These are phyloP conservation scores for Ceratina australensis DNA, from an alignment of 1,140 invertebrate species.

Conservation along the genomic window DNA sequence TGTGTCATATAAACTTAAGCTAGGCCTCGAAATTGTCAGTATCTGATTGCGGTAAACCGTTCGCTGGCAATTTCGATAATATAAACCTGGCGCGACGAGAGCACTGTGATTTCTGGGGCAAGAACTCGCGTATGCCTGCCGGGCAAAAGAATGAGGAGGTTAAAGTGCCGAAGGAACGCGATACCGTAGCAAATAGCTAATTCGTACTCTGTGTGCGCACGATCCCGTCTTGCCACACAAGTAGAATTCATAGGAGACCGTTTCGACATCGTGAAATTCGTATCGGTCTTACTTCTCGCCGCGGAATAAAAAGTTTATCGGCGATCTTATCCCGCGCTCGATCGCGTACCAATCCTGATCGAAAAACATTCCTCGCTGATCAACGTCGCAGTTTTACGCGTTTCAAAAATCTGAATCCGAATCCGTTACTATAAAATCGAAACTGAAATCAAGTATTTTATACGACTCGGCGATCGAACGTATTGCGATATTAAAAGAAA, in stretches of 20 bases:
- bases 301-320: background rate
- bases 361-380: too few relatives aligned
- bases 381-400: too few relatives aligned
- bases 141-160: conserved; percentile 61
- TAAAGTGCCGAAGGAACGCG: conserved; percentile 62
- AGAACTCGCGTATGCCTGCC: conserved; percentile 55
- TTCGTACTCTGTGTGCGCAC: conserved; percentile 61
- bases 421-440: too few relatives aligned
- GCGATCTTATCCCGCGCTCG: background rate
- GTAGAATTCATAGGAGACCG: conserved; percentile 48
- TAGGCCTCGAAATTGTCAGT: conserved; percentile 32
- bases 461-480: too few relatives aligned
- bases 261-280: conserved; percentile 60
- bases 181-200: conserved; percentile 68
- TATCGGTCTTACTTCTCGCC: conserved; percentile 3
- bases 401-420: too few relatives aligned
- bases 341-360: too few relatives aligned
- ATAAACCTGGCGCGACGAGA: conserved; percentile 47
- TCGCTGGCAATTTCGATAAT: conserved; percentile 64
- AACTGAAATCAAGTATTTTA: too few relatives aligned
- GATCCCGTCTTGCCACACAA: conserved; percentile 60
- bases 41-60: conserved; percentile 47
- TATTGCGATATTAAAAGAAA: too few relatives aligned
- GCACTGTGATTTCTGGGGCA: conserved; percentile 63
- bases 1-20: conserved; percentile 15